Percentiles rank a stretch among this genome's conserved stretches.
These are phyloP conservation scores for Asarcornis scutulata DNA, from an alignment of 2,113 vertebrate genomes.

Conservation along the genomic window DNA sequence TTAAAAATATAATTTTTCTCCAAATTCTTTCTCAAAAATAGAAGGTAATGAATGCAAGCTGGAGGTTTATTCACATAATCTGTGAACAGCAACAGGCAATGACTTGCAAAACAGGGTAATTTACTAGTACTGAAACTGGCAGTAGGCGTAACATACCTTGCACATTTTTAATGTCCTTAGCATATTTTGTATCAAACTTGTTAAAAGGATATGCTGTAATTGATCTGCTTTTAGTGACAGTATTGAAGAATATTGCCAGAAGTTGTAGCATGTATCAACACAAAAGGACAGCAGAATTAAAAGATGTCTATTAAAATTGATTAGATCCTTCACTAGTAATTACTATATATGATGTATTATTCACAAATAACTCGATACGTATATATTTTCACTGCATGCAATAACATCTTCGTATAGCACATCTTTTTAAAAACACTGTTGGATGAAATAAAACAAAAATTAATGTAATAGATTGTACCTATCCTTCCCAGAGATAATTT, in stretches of 20 bases:
- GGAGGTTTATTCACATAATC: constrained; percentile 33
- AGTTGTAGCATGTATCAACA: constrained; percentile 58
- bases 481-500: background rate
- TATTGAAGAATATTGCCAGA: constrained; percentile 58
- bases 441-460: background rate
- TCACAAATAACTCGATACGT: background rate
- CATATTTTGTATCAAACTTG: constrained; percentile 63
- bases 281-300: constrained; percentile 43
- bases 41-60: constrained; percentile 51
- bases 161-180: constrained; percentile 64
- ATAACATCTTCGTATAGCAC: background rate
- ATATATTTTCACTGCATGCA: background rate
- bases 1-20: constrained; percentile 39
- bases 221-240: constrained; percentile 63
- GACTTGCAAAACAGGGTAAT: constrained; percentile 54
- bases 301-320: constrained; percentile 29
- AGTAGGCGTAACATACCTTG: constrained; percentile 57
- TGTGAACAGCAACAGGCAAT: constrained; percentile 60
- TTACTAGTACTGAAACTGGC: constrained; percentile 58
- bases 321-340: background rate
- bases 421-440: background rate
- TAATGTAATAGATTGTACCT: background rate
- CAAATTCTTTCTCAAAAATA: constrained; percentile 40
- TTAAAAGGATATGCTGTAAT: constrained; percentile 59
- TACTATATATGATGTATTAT: background rate